Conservation (phyloP, 2,113 vertebrate genomes). For the Emydura subglobosa region DNA sequence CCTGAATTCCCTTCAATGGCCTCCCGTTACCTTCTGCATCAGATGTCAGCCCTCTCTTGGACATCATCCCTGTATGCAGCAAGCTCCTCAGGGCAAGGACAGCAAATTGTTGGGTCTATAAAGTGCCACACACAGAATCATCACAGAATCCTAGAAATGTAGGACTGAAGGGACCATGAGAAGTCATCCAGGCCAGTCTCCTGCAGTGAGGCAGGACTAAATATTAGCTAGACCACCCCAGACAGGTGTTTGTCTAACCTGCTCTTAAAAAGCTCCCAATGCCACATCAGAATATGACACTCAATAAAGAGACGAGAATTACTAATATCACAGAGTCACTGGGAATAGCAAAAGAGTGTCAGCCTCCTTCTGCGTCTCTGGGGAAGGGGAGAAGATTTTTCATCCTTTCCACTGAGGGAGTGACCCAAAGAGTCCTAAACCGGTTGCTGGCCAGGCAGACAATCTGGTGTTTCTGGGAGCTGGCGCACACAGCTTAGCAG, state of each 20-base stretch:
- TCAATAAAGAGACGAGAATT: not conserved
- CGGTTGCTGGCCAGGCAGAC: not conserved
- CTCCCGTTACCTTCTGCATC: not conserved
- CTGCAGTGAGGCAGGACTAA: not conserved
- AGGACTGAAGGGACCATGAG: not conserved
- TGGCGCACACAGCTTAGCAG: not conserved
- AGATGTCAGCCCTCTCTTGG: not conserved
- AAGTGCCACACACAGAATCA: rapidly evolving
- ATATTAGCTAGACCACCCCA: not conserved
- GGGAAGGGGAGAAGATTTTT: not conserved
- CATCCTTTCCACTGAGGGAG: not conserved
- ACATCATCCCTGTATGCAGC: not conserved
- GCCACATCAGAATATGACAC: not conserved
- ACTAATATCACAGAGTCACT: not conserved
- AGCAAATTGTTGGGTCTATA: not conserved
- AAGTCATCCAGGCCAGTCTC: not conserved
- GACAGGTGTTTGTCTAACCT: not conserved
- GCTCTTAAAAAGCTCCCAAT: not conserved
- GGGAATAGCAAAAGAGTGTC: not conserved
- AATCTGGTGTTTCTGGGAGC: not conserved
- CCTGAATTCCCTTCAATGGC: not conserved
- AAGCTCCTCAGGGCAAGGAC: not conserved
- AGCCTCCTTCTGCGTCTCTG: not conserved
- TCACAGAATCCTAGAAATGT: not conserved
- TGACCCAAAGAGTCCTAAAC: not conserved